These are phyloP conservation scores for Schrankia costaestrigalis DNA, from an alignment of 2,888 invertebrate genomes.

Conservation along the genomic window DNA sequence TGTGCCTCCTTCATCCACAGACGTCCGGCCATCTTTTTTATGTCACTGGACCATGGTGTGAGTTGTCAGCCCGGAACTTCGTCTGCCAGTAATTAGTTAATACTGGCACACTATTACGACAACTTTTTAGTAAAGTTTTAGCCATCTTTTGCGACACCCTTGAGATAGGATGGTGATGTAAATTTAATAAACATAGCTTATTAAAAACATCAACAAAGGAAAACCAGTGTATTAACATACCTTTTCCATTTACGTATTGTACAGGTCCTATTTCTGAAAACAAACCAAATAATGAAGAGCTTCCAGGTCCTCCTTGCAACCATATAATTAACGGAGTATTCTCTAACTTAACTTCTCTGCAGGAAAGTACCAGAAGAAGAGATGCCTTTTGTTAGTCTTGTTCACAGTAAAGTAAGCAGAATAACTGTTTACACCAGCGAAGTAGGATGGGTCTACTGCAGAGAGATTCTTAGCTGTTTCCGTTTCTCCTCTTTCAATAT, in stretches of 20 bases:
- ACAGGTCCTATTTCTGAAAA: conserved; percentile 69
- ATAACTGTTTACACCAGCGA: conserved; percentile 19
- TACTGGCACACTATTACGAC: no score
- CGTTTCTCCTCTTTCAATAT: conserved; percentile 11
- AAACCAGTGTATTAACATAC: no score
- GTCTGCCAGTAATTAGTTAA: no score
- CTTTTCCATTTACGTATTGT: conserved; percentile 2
- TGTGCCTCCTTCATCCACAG: no score
- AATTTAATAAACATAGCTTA: no score
- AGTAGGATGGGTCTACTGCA: conserved; percentile 16
- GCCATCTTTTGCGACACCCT: no score
- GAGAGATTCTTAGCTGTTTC: conserved; percentile 18
- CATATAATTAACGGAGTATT: conserved; percentile 57
- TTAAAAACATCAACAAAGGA: no score
- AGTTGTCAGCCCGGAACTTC: no score
- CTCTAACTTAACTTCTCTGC: conserved; percentile 49
- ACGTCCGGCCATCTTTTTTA: no score
- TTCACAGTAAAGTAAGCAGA: conserved; percentile 80
- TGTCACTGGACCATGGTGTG: no score
- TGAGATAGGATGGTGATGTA: no score
- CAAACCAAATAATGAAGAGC: conserved; percentile 57
- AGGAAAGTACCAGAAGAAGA: conserved; percentile 89
- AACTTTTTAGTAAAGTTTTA: no score
- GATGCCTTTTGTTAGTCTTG: conserved; percentile 83
- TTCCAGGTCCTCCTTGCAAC: conserved; percentile 69